phyloP scores from a whole-genome alignment of 2,113 vertebrate species.

The Myxocyprinus asiaticus region DNA sequence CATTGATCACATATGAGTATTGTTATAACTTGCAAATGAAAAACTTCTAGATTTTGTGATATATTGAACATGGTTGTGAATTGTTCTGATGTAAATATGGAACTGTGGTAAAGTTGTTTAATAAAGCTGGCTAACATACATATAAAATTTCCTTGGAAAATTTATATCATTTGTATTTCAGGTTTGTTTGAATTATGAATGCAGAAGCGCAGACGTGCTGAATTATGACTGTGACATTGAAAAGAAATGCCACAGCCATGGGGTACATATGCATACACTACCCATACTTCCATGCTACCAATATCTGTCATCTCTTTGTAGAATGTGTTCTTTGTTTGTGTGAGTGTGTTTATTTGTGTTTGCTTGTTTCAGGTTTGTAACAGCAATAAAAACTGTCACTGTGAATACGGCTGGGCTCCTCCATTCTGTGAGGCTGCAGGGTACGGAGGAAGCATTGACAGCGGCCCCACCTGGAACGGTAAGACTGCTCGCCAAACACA shows the following conservation, averaged over 20 bases:
- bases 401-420: slow-evolving; percentile 84
- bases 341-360: slow-evolving; percentile 31
- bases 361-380: slow-evolving; percentile 84
- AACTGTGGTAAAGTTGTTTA: too few relatives aligned
- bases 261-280: slow-evolving; percentile 74
- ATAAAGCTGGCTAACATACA: too few relatives aligned
- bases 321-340: neutral
- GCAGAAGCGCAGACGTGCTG: slow-evolving; percentile 78
- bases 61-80: too few relatives aligned
- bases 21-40: too few relatives aligned
- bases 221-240: slow-evolving; percentile 87
- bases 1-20: too few relatives aligned
- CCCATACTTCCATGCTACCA: neutral
- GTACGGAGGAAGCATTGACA: slow-evolving; percentile 92
- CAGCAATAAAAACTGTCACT: slow-evolving; percentile 95
- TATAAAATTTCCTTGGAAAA: too few relatives aligned
- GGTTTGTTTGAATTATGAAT: slow-evolving; percentile 92
- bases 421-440: slow-evolving; percentile 83
- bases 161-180: slow-evolving; percentile 55
- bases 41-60: too few relatives aligned
- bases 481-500: slow-evolving; percentile 37
- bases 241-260: slow-evolving; percentile 85
- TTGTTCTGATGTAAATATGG: too few relatives aligned
- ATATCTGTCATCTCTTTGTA: neutral
- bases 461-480: slow-evolving; percentile 90